These are phyloP conservation scores for Athalia circularis DNA, from an alignment of 2,888 invertebrate genomes.

Conservation along the genomic window DNA sequence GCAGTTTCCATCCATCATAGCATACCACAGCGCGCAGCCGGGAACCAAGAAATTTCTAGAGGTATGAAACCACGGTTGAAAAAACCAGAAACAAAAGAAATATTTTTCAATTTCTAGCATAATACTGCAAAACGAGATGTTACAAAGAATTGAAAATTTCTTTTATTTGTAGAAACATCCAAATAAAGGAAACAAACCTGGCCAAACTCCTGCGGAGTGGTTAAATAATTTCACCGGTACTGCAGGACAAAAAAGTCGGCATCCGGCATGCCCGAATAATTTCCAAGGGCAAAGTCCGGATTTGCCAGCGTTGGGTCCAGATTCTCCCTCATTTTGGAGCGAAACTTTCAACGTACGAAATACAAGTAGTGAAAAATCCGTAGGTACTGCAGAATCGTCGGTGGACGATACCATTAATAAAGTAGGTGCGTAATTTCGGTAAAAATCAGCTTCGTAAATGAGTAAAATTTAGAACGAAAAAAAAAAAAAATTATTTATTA, in stretches of 20 bases:
- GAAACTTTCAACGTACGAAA: slow-evolving; percentile 69
- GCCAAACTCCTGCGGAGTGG: slow-evolving; percentile 89
- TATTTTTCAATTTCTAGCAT: slow-evolving; percentile 37
- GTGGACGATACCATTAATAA: slow-evolving; percentile 72
- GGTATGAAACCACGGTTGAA: slow-evolving; percentile 74
- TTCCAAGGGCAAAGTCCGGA: slow-evolving; percentile 70
- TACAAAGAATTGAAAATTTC: slow-evolving; percentile 59
- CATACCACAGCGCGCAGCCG: slow-evolving; percentile 96
- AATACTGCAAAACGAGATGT: background rate
- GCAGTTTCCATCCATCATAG: slow-evolving; percentile 93
- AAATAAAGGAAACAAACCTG: slow-evolving; percentile 90
- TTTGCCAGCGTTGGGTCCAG: slow-evolving; percentile 69
- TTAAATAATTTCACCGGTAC: slow-evolving; percentile 83
- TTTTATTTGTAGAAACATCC: slow-evolving; percentile 87
- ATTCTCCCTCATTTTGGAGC: slow-evolving; percentile 70
- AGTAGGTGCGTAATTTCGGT: slow-evolving; percentile 63
- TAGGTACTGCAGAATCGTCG: slow-evolving; percentile 71
- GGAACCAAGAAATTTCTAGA: slow-evolving; percentile 96
- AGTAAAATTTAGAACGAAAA: too few species aligned
- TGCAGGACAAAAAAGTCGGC: slow-evolving; percentile 82
- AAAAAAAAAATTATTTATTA: too few species aligned
- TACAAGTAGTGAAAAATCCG: slow-evolving; percentile 70
- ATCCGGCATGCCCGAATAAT: slow-evolving; percentile 74
- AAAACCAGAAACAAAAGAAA: background rate
- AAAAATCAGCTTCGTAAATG: background rate